Conservation (phyloP, 2,113 vertebrate species). For the human region DNA sequence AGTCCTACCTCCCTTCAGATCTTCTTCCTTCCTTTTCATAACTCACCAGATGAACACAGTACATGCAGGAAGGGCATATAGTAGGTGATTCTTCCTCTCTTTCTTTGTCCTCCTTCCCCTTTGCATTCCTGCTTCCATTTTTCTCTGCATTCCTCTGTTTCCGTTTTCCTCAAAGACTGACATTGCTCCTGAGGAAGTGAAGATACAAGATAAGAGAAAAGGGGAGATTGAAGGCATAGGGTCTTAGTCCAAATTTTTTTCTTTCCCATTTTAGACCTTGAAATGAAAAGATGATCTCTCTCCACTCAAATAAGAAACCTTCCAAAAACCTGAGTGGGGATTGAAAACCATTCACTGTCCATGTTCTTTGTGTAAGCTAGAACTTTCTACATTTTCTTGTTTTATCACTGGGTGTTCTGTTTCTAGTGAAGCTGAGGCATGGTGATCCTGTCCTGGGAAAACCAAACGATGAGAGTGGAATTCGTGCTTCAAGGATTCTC, state of each 20-base stretch:
- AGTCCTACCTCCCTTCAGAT: background rate
- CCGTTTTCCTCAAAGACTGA: background rate
- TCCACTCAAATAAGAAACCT: background rate
- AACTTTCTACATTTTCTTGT: background rate
- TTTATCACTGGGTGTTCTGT: background rate
- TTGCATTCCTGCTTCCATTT: background rate
- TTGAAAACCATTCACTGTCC: background rate
- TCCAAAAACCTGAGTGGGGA: background rate
- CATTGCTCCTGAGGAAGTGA: background rate
- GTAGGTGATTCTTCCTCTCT: background rate
- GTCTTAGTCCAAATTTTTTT: constrained; percentile 22
- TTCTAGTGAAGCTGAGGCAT: background rate
- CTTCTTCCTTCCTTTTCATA: background rate
- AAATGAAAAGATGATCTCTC: background rate
- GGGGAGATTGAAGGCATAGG: background rate
- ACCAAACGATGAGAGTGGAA: constrained; percentile 41
- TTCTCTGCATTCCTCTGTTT: background rate
- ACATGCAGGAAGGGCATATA: background rate
- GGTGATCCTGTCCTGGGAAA: constrained; percentile 36
- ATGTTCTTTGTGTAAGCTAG: background rate
- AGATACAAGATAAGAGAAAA: background rate
- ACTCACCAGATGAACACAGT: background rate
- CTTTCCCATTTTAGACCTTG: constrained; percentile 6
- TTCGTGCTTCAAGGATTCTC: constrained; percentile 72
- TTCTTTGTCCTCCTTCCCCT: background rate